A percentile compares a stretch with the other conserved stretches of the same genome.
These are phyloP conservation scores for Australoheros facetus DNA, from an alignment of 2,797 vertebrate species.

Conservation along the genomic window DNA sequence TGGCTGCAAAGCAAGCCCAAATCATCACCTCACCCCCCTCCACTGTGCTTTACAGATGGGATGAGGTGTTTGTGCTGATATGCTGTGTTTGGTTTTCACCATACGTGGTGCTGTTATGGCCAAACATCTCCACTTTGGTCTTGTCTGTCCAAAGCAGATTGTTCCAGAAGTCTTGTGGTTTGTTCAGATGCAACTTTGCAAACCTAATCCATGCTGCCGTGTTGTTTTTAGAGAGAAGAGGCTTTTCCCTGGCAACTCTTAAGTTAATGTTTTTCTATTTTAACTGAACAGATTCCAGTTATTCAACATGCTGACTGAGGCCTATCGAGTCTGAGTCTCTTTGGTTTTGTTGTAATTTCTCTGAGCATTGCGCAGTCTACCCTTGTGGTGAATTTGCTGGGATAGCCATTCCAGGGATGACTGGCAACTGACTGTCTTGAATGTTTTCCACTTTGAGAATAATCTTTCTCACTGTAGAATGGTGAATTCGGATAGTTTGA, in stretches of 20 bases:
- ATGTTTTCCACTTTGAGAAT: neutral
- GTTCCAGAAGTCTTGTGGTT: neutral
- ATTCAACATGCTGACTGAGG: neutral
- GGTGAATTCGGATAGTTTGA: neutral
- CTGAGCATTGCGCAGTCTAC: neutral
- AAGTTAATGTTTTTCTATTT: too few species aligned
- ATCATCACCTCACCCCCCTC: too few species aligned
- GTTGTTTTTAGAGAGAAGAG: too few species aligned
- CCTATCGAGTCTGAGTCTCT: neutral
- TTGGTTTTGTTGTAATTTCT: neutral
- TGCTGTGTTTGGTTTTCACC: neutral
- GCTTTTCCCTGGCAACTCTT: neutral
- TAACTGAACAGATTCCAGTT: neutral
- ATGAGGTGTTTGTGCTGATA: constrained; percentile 3
- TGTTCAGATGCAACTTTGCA: too few species aligned
- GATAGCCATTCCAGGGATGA: neutral
- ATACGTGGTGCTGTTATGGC: neutral
- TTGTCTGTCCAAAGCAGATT: neutral
- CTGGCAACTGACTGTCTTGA: neutral
- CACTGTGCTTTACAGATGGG: neutral
- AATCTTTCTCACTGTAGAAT: neutral
- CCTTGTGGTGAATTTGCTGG: neutral
- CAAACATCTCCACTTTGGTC: neutral
- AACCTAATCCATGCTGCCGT: too few species aligned
- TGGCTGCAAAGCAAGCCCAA: too few species aligned